Base-by-base conservation (phyloP, 2,113 vertebrate genomes). In the Crotophaga sulcirostris region DNA sequence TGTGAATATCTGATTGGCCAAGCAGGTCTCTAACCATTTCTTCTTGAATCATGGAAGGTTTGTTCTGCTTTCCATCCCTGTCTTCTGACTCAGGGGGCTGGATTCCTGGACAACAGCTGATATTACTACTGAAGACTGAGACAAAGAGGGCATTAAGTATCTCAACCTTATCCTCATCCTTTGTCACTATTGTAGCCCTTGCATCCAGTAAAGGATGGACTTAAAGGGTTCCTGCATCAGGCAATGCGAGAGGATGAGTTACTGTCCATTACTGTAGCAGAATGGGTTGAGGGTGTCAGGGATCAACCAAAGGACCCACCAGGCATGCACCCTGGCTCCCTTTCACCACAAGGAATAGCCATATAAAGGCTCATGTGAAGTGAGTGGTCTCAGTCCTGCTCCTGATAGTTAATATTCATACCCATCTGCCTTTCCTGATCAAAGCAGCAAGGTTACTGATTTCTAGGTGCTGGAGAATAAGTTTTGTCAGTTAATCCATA, bases 371-470 rank as follows among this genome's bases (percentile, higher is more conserved):
- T 77, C 2, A 3, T 6, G 28, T 6, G 47, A 87, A 54, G 67
- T 7, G 23, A 1, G 1, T 2, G 0, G 12, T 20, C 44, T 83
- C 40, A 63, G 31, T 25, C 26, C 31, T 31, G 14, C 10, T 84
- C 6, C 24, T 51, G 5, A 6, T 21, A 5, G 40, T 15, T 20
- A 45, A 14, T 28, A 23, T 67, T 84, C 16, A 42, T 20, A 87
- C 5, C 3, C 23, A 44, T 4, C 5, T 0, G 0, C 26, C 34
- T 16, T 19, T 67, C 3, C 52, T 20, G 13, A 28, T 25, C 29
- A 19, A 29, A 28, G n/a, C 29, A 72, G 44, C 21, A 28, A 18
- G 15, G 14, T 7, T 74, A 14, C n/a, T 67, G 64, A 7, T 28
- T 87, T 16, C 13, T 8, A 29, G 19, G 29, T 15, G 20, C 19